Base-by-base conservation (phyloP, 1,140 invertebrate genomes). In the Papilio polyxenes region DNA sequence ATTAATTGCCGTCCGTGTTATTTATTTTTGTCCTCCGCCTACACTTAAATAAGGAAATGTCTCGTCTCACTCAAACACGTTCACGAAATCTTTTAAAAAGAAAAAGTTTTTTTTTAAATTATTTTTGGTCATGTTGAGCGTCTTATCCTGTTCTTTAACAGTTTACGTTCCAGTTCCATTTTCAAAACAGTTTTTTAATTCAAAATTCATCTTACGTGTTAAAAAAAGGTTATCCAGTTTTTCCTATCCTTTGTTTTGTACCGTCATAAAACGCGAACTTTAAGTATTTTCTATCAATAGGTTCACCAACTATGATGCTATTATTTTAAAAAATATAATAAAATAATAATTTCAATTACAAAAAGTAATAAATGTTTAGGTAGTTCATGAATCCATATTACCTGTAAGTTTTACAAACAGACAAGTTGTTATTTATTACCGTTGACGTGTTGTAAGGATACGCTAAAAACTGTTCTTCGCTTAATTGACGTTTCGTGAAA, bases 31-130 rank as follows among this genome's bases (percentile, higher is more conserved):
- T 51, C n/a, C 44, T 77, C 75, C 56, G 77, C 77, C 77, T 79
- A 40, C 77, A 62, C 15, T 59, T 56, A 62, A 79, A 79, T 31
- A 79, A 62, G 77, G 77, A 79, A 78, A 79, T n/a, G 77, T 8
- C 77, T 40, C 13, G 77, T 20, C 77, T 40, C 53, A 62, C 37
- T 79, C 75, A 23, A 75, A 59, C 23, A 79, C 53, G 51, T 79
- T 79, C 15, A 62, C 15, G 31, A 79, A n/a, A 23, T 53, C 10
- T 11, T 40, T 23, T 23, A 44, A 31, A 53, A 76, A 53, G 1
- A 56, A n/a, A n/a, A n/a, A n/a, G n/a, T 20, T n/a, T 78, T 78
- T 79, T 59, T 44, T 87, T 86, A 86, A 31, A 31, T 31, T 31
- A 31, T 31, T 31, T 31, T 31, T 31, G 23, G 23, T 83, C 81